A percentile compares a stretch with the other conserved stretches of the same genome.
Evolutionary conservation across 1,140 invertebrate genomes (phyloP).

Genomic region (Nasonia longicornis): DNA sequence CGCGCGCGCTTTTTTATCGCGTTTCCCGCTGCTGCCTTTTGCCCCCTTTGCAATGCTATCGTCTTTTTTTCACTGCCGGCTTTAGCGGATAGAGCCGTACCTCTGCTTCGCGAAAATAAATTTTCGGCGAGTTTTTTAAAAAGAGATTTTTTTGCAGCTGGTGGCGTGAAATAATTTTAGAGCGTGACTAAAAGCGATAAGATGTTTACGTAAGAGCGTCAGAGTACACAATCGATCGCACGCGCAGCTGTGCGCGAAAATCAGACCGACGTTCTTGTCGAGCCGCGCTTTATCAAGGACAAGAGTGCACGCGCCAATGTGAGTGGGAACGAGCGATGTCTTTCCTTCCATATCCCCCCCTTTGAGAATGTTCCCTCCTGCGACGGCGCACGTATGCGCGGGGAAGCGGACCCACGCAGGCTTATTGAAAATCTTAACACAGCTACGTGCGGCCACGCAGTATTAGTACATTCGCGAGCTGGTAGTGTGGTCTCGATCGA

Average conservation of each 20-base stretch:
- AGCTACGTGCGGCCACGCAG: conserved; percentile 49
- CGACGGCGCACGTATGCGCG: background rate
- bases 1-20: background rate
- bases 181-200: too few species aligned
- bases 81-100: background rate
- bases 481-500: background rate
- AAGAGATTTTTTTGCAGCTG: too few species aligned
- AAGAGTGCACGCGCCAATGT: background rate
- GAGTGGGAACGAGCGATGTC: conserved; percentile 11
- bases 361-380: background rate
- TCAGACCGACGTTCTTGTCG: background rate
- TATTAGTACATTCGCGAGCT: conserved; percentile 52
- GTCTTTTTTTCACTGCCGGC: background rate
- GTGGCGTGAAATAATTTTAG: too few species aligned
- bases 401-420: background rate
- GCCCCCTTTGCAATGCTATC: background rate
- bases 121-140: too few species aligned
- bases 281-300: background rate
- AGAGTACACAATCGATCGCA: background rate
- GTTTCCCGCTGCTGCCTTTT: background rate
- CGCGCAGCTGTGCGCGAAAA: background rate
- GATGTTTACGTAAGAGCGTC: too few species aligned
- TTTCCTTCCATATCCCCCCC: conserved; percentile 1
- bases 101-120: too few species aligned
- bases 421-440: conserved; percentile 52